Conservation (phyloP, 2,888 invertebrate genomes). For the Drosophila infuscata region DNA sequence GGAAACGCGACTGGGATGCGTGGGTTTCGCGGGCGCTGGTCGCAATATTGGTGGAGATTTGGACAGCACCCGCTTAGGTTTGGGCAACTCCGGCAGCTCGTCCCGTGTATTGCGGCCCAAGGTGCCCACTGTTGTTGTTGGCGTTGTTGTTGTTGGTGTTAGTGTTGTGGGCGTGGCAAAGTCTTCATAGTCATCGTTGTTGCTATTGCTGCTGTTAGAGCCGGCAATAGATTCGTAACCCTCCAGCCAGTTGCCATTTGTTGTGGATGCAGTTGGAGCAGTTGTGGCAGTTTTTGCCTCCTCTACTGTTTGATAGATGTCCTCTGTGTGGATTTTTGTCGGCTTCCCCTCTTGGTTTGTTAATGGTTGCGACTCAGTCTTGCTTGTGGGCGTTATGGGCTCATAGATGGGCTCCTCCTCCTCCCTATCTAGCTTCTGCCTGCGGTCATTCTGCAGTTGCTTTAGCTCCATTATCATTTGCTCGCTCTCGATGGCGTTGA, state of each 20-base stretch:
- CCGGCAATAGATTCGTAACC: slow-evolving; percentile 83
- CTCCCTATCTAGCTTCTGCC: neutral
- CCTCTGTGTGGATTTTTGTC: slow-evolving; percentile 51
- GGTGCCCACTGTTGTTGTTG: slow-evolving; percentile 63
- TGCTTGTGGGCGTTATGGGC: slow-evolving; percentile 69
- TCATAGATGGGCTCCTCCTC: slow-evolving; percentile 71
- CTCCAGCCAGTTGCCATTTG: slow-evolving; percentile 66
- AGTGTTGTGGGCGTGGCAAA: slow-evolving; percentile 69
- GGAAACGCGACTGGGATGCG: slow-evolving; percentile 12
- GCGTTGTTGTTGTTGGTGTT: slow-evolving; percentile 66
- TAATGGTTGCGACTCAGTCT: slow-evolving; percentile 73
- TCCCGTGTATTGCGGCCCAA: slow-evolving; percentile 81
- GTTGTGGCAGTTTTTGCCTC: slow-evolving; percentile 59
- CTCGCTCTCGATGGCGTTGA: slow-evolving; percentile 82
- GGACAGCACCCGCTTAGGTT: slow-evolving; percentile 82
- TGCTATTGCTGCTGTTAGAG: slow-evolving; percentile 33
- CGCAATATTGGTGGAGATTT: slow-evolving; percentile 67
- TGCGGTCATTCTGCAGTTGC: slow-evolving; percentile 31
- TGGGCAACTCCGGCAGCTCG: slow-evolving; percentile 78
- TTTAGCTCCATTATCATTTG: slow-evolving; percentile 75
- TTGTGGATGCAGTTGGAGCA: slow-evolving; percentile 18
- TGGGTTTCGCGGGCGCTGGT: slow-evolving; percentile 65
- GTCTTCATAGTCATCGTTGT: slow-evolving; percentile 83
- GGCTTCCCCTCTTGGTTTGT: slow-evolving; percentile 30
- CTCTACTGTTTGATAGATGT: slow-evolving; percentile 83